Evolutionary conservation across 2,888 invertebrate species (phyloP), one percentile per base, ranked within the genome.

Genomic region (Leucoptera coffeella): DNA sequence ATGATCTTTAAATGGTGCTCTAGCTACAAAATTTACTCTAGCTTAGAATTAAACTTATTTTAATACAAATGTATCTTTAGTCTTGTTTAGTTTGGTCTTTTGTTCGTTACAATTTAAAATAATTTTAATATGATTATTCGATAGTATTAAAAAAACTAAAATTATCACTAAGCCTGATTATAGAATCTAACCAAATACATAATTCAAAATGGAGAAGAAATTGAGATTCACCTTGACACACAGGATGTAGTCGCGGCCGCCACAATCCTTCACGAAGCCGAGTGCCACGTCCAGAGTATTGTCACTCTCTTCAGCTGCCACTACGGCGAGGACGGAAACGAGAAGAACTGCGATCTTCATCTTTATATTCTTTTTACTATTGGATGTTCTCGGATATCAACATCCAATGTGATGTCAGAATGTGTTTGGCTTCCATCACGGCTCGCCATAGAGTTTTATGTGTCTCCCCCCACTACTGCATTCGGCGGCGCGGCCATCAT

Each of bases 191-290:
- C n/a, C n/a, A n/a, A n/a, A n/a, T n/a, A n/a, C n/a, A n/a, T n/a
- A n/a, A n/a, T n/a, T n/a, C n/a, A n/a, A n/a, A n/a, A n/a, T n/a
- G n/a, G n/a, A 41, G 44, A 38, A 43, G 46, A 42, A 39, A 41
- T 41, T 46, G 45, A 47, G 43, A 15, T 26, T 67, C 44, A 85
- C 85, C 78, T 85, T 85, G 42, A 85, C 71, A 67, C 85, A 85
- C 41, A 80, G 49, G 34, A 76, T 61, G 54, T 84, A 73, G 40
- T 81, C 79, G 42, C 75, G n/a, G n/a, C n/a, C 78, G 39, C 75
- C 69, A 55, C 85, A 85, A 43, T 80, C 80, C 62, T 81, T 77
- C 34, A 85, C 65, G 51, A 84, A 78, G 46, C 73, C 75, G 31
- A 83, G 61, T 7, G 82, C 82, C 22, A 75, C 75, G 37, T 77